phyloP scores from a whole-genome alignment of 2,113 vertebrate genomes.

The Callipepla squamata region DNA sequence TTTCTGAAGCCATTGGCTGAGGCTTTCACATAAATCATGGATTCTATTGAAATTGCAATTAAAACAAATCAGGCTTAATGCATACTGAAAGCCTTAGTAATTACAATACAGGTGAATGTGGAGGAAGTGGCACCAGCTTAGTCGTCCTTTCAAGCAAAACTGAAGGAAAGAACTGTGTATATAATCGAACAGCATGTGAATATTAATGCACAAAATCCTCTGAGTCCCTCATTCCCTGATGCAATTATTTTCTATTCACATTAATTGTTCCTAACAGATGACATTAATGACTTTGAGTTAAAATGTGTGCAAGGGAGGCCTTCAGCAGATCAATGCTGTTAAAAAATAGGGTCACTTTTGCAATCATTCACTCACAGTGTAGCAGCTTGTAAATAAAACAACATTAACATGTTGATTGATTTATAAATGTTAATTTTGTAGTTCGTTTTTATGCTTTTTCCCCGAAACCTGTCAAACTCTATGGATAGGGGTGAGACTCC shows the following conservation, averaged over 20 bases:
- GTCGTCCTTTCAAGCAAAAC: slow-evolving; percentile 74
- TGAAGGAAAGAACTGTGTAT: slow-evolving; percentile 76
- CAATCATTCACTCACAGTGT: slow-evolving; percentile 73
- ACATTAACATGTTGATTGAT: slow-evolving; percentile 71
- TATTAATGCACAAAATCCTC: slow-evolving; percentile 85
- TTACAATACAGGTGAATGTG: slow-evolving; percentile 82
- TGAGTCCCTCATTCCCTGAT: slow-evolving; percentile 87
- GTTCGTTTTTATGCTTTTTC: slow-evolving; percentile 65
- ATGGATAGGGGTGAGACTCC: not conserved
- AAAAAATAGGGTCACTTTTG: slow-evolving; percentile 80
- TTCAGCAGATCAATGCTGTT: slow-evolving; percentile 75
- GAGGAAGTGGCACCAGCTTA: slow-evolving; percentile 78
- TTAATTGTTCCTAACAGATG: slow-evolving; percentile 88
- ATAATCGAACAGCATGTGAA: slow-evolving; percentile 80
- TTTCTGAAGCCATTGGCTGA: slow-evolving; percentile 49
- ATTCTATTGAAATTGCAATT: slow-evolving; percentile 82
- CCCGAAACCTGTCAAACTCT: slow-evolving; percentile 34
- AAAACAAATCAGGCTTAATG: slow-evolving; percentile 77
- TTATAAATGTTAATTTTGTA: slow-evolving; percentile 71
- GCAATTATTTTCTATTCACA: slow-evolving; percentile 94
- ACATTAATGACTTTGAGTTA: slow-evolving; percentile 91
- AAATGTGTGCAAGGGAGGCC: slow-evolving; percentile 77
- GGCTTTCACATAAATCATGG: slow-evolving; percentile 72
- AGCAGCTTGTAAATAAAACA: slow-evolving; percentile 70
- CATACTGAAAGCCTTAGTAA: slow-evolving; percentile 78